phyloP scores from a whole-genome alignment of 2,888 invertebrate species.

The Lamproptera curius region DNA sequence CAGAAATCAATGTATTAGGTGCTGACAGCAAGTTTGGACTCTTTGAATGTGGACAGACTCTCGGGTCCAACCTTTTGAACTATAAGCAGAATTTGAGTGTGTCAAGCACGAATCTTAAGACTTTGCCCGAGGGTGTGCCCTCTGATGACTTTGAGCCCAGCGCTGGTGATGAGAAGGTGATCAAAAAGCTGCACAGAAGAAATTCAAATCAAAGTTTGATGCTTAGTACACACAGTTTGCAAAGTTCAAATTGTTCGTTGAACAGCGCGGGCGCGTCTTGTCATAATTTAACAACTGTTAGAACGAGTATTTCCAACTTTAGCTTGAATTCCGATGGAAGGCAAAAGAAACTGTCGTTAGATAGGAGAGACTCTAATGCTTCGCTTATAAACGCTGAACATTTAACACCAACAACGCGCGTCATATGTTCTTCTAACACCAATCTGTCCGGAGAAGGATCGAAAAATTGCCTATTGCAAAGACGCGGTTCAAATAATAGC shows the following conservation, averaged over 20 bases:
- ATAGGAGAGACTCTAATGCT: conserved; percentile 91
- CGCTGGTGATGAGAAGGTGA: conserved; percentile 61
- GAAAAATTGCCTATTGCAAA: conserved; percentile 84
- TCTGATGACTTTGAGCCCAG: conserved; percentile 80
- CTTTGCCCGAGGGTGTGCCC: conserved; percentile 84
- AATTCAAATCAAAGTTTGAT: conserved; percentile 81
- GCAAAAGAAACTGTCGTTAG: conserved; percentile 83
- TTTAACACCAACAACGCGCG: conserved; percentile 56
- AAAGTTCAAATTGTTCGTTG: conserved; percentile 75
- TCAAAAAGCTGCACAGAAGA: conserved; percentile 74
- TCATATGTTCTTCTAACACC: conserved; percentile 72
- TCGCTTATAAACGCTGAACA: conserved; percentile 83
- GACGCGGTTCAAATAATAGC: conserved; percentile 92
- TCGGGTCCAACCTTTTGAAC: conserved; percentile 77
- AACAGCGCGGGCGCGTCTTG: conserved; percentile 65
- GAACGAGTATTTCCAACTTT: conserved; percentile 69
- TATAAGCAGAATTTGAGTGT: conserved; percentile 81
- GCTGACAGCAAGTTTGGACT: conserved; percentile 42
- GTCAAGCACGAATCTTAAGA: conserved; percentile 84
- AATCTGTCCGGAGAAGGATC: conserved; percentile 57
- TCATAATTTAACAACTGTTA: conserved; percentile 61
- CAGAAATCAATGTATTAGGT: conserved; percentile 58
- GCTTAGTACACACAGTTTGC: conserved; percentile 72
- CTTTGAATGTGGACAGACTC: conserved; percentile 51
- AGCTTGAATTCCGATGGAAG: conserved; percentile 61